Evolutionary conservation across 2,888 invertebrate species (phyloP).

Genomic region (Chesias legatella): DNA sequence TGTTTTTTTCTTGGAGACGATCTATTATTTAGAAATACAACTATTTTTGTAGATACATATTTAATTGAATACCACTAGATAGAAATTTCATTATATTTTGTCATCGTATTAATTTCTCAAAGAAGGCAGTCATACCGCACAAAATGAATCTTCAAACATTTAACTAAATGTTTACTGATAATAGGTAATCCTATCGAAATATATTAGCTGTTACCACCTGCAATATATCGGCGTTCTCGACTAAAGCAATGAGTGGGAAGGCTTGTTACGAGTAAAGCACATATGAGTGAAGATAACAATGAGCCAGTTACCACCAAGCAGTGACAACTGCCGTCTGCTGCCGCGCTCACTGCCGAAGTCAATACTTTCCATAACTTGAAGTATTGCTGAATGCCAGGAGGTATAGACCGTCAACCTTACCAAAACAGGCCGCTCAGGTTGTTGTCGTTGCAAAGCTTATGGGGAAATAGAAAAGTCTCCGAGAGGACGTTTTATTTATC

Average conservation of each 20-base stretch:
- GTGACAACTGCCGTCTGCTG: too few species aligned
- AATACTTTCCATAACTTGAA: too few species aligned
- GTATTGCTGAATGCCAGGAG: background rate
- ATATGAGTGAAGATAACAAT: too few species aligned
- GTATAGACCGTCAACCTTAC: background rate
- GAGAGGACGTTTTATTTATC: slow-evolving; percentile 9
- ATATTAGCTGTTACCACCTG: slow-evolving; percentile 7
- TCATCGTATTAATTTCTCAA: slow-evolving; percentile 70
- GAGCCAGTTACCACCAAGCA: too few species aligned
- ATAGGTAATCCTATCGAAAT: slow-evolving; percentile 34
- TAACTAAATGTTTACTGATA: slow-evolving; percentile 29
- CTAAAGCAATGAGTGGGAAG: too few species aligned
- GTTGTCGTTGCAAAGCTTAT: slow-evolving; percentile 36
- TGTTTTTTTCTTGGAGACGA: slow-evolving; percentile 47
- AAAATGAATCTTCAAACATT: slow-evolving; percentile 50
- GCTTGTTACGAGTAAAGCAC: too few species aligned
- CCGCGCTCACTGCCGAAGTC: too few species aligned
- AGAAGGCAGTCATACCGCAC: slow-evolving; percentile 57
- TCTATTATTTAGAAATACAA: slow-evolving; percentile 68
- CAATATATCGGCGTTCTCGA: too few species aligned
- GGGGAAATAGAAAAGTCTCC: slow-evolving; percentile 35
- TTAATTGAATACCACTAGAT: slow-evolving; percentile 75
- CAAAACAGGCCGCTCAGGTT: slow-evolving; percentile 28
- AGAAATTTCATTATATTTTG: slow-evolving; percentile 74
- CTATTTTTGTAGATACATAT: slow-evolving; percentile 79